These are phyloP conservation scores for Limnephilus auricula DNA, from an alignment of 2,888 invertebrate genomes.

Conservation along the genomic window DNA sequence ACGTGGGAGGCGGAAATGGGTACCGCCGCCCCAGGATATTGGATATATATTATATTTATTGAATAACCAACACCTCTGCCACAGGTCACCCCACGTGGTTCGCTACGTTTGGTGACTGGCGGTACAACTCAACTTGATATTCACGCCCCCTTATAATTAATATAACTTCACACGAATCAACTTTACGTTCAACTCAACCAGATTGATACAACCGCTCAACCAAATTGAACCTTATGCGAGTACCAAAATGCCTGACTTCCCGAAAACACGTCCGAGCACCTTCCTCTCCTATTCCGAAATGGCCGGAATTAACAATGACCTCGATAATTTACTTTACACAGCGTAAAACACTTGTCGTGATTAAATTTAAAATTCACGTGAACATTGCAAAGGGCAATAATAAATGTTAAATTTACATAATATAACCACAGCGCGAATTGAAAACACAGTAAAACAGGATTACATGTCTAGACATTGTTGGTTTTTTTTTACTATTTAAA, in stretches of 20 bases:
- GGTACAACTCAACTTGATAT: no score
- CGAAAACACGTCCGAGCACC: constrained; percentile 10
- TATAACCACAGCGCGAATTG: background rate
- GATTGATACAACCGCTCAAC: no score
- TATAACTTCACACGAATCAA: no score
- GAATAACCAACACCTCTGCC: no score
- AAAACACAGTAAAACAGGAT: background rate
- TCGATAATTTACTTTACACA: background rate
- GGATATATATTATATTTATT: no score
- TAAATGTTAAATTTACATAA: background rate
- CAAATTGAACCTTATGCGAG: no score
- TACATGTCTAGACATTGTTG: background rate
- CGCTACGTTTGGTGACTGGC: no score
- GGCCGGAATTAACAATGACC: background rate
- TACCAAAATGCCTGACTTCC: background rate
- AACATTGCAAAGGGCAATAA: background rate
- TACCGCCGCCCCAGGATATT: no score
- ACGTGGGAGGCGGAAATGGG: no score
- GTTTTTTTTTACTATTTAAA: background rate
- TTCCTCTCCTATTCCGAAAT: background rate
- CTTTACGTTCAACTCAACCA: no score
- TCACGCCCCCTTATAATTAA: no score
- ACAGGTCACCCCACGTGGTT: no score
- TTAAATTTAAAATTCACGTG: background rate
- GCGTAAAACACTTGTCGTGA: background rate